Conservation (phyloP, 2,113 vertebrate species). For the Machaerirhynchus nigripectus region DNA sequence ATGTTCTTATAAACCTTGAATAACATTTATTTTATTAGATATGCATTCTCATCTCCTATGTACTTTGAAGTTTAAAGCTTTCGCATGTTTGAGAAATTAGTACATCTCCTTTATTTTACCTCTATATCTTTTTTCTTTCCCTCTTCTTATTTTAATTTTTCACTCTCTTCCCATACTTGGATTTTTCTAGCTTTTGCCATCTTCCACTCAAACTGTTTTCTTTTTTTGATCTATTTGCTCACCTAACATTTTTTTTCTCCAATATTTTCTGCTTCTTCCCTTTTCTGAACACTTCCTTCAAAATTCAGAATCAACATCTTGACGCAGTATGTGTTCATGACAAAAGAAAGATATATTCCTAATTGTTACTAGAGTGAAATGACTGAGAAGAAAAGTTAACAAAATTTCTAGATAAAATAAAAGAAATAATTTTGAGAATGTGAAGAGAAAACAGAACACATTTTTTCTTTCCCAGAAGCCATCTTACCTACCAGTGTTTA, state of each 20-base stretch:
- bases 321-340: neutral
- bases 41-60: fast-evolving
- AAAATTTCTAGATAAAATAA: neutral
- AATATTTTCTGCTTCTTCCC: neutral
- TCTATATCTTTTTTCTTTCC: neutral
- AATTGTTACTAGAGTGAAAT: neutral
- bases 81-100: neutral
- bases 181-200: neutral
- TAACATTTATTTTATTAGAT: neutral
- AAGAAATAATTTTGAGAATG: neutral
- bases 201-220: neutral
- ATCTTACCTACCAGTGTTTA: neutral
- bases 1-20: neutral
- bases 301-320: neutral
- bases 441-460: neutral
- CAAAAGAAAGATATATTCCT: neutral
- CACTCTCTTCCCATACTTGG: neutral
- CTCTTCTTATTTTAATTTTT: neutral
- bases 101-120: neutral
- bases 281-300: neutral
- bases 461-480: neutral
- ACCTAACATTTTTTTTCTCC: neutral
- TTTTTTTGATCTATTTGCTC: neutral
- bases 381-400: neutral
- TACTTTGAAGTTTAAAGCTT: neutral